Conservation (phyloP, 2,113 vertebrate species). For the Perca flavescens region DNA sequence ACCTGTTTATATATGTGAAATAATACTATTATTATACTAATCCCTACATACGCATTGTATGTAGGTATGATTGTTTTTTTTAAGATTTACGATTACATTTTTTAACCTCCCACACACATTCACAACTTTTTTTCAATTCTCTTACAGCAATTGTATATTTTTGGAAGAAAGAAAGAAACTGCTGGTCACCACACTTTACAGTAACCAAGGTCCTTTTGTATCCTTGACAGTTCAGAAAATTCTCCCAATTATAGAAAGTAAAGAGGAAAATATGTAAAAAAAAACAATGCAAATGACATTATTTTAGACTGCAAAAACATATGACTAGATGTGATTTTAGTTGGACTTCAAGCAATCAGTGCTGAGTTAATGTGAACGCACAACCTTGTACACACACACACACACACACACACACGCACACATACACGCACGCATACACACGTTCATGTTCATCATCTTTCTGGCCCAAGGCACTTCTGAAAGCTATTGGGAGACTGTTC, state of each 20-base stretch:
- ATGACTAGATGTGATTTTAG: not conserved
- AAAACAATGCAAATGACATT: not conserved
- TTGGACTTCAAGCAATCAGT: constrained; percentile 24
- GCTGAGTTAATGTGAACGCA: constrained; percentile 39
- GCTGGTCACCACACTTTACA: not conserved
- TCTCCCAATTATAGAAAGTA: not conserved
- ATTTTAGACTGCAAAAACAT: not conserved
- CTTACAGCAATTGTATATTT: not conserved
- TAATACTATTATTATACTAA: too few relatives aligned
- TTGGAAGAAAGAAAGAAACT: not conserved
- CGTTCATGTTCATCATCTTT: not conserved
- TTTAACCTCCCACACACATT: too few relatives aligned
- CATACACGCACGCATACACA: not conserved
- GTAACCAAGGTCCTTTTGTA: not conserved
- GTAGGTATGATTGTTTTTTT: not conserved
- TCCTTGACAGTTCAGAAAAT: not conserved
- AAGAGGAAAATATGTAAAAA: too few relatives aligned
- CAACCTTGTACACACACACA: not conserved
- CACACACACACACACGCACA: constrained; percentile 29
- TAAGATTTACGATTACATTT: not conserved
- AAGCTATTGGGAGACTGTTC: constrained; percentile 74
- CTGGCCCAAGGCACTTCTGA: constrained; percentile 70
- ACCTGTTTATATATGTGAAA: not conserved
- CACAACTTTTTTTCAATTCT: not conserved
- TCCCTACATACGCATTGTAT: not conserved